Conservation (phyloP, 2,113 vertebrate genomes). For the Raja brachyura region DNA sequence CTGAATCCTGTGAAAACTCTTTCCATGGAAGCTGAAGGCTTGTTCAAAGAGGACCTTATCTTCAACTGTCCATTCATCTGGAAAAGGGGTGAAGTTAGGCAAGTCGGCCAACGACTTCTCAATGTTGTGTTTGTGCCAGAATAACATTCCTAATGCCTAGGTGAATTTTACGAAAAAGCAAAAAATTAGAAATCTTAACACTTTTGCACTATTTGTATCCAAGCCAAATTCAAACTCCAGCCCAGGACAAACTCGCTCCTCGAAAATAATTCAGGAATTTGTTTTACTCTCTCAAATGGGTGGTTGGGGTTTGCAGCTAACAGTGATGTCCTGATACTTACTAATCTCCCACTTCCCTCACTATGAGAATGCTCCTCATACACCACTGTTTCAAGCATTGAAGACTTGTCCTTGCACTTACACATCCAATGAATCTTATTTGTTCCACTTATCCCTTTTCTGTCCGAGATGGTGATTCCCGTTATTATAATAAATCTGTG, state of each 20-base stretch:
- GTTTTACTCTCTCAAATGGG: neutral
- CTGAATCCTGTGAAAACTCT: constrained; percentile 98
- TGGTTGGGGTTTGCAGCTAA: neutral
- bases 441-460: neutral
- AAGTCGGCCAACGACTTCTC: constrained; percentile 95
- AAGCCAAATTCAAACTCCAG: neutral
- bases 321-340: too few relatives aligned
- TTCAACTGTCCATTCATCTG: constrained; percentile 97
- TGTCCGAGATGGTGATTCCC: neutral
- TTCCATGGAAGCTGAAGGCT: constrained; percentile 97
- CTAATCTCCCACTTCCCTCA: neutral
- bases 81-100: constrained; percentile 97
- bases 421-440: neutral
- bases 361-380: neutral
- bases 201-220: neutral
- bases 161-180: constrained; percentile 42
- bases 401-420: neutral
- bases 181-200: neutral
- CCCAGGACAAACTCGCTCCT: neutral
- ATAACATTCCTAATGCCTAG: constrained; percentile 94
- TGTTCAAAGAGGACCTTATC: constrained; percentile 98
- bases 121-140: constrained; percentile 98
- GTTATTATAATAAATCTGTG: neutral
- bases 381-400: neutral
- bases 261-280: neutral